These are phyloP conservation scores for Pseudocheirus occidentalis DNA, from an alignment of 2,797 vertebrate species.

Conservation along the genomic window DNA sequence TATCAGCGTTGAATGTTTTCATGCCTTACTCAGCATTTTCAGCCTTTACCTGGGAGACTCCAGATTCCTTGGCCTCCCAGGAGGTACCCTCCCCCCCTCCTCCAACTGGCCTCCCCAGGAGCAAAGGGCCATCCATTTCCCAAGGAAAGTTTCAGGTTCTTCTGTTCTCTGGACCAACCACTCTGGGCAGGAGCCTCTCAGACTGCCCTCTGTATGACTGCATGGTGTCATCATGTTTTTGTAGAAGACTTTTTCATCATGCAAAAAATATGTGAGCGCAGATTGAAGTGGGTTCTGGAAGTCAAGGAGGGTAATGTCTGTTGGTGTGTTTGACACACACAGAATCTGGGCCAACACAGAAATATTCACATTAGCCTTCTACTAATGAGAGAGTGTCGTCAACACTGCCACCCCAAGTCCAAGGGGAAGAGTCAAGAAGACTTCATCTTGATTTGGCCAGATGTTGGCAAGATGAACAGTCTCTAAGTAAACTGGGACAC, in stretches of 20 bases:
- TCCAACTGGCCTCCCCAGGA: slow-evolving; percentile 38
- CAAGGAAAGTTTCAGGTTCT: slow-evolving; percentile 62
- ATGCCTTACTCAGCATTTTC: slow-evolving; percentile 51
- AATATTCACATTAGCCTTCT: slow-evolving; percentile 28
- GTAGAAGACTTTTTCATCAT: slow-evolving; percentile 30
- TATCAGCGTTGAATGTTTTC: slow-evolving; percentile 58
- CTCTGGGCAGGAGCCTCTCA: slow-evolving; percentile 63
- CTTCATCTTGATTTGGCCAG: not conserved
- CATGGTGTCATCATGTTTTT: slow-evolving; percentile 65
- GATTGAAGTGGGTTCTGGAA: slow-evolving; percentile 4
- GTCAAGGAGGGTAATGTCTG: slow-evolving; percentile 9
- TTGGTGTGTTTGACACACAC: slow-evolving; percentile 41
- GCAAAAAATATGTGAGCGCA: slow-evolving; percentile 25
- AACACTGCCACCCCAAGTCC: slow-evolving; percentile 23
- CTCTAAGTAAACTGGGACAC: not conserved
- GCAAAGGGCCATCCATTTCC: slow-evolving; percentile 60
- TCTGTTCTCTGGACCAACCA: slow-evolving; percentile 53
- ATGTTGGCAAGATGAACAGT: slow-evolving; percentile 38
- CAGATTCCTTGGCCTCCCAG: slow-evolving; percentile 53
- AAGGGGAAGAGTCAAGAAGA: slow-evolving; percentile 45
- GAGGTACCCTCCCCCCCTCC: slow-evolving; percentile 13
- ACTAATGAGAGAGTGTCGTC: slow-evolving; percentile 52
- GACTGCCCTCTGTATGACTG: slow-evolving; percentile 65
- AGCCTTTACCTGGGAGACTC: slow-evolving; percentile 59
- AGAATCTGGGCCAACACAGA: slow-evolving; percentile 43